A percentile compares a stretch with the other conserved stretches of the same genome.
Evolutionary conservation across 1,140 invertebrate species (phyloP).

Genomic region (Aphelinus atriplicis): DNA sequence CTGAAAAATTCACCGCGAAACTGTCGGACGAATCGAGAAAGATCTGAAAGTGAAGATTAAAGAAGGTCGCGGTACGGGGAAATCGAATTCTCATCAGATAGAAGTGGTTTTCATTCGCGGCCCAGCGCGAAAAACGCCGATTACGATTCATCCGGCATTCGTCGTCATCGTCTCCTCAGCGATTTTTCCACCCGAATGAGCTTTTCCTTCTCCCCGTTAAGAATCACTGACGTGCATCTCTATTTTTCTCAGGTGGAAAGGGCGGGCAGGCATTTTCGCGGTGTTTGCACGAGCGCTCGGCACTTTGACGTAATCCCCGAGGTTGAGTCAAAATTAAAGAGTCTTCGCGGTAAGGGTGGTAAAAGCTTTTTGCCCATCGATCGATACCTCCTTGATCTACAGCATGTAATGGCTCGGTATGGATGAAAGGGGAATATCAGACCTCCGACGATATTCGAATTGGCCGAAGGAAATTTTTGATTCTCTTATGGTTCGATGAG

Average conservation of each 20-base stretch:
- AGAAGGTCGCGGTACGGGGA: slow-evolving; percentile 10
- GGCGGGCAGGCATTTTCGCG: background rate
- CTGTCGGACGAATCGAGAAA: no score
- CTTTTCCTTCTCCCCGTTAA: background rate
- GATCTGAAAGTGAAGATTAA: slow-evolving; percentile 18
- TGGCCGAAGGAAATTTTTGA: no score
- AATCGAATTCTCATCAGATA: slow-evolving; percentile 29
- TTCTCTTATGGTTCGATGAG: no score
- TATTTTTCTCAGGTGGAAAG: background rate
- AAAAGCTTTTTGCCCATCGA: slow-evolving; percentile 16
- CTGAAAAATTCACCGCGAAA: slow-evolving; percentile 3
- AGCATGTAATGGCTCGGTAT: no score
- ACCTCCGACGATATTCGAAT: no score
- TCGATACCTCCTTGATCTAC: background rate
- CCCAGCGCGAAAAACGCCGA: slow-evolving; percentile 26
- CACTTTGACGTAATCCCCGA: slow-evolving; percentile 14
- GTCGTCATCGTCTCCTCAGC: background rate
- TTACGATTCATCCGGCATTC: slow-evolving; percentile 35
- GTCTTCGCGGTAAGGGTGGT: background rate
- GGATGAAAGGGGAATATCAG: no score
- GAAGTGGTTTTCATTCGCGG: slow-evolving; percentile 15
- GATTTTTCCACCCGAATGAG: slow-evolving; percentile 25
- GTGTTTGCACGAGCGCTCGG: background rate
- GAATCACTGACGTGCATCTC: background rate
- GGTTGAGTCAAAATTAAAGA: no score